Percentiles rank a stretch among this genome's conserved stretches.
Conservation (phyloP, 2,113 vertebrate genomes). For the Tetrax tetrax region DNA sequence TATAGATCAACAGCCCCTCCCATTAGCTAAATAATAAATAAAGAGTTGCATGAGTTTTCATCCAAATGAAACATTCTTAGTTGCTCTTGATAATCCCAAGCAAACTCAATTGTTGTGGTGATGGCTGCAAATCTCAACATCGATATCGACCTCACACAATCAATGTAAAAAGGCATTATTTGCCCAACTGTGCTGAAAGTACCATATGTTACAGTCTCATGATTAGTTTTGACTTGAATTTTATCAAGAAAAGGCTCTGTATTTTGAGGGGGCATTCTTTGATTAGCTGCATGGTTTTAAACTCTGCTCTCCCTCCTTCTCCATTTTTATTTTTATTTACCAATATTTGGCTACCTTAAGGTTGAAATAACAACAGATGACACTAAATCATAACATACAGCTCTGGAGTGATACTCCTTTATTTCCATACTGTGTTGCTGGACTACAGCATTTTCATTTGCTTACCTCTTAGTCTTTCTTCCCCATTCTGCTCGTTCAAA, state of each 20-base stretch:
- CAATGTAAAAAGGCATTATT: neutral
- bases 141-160: neutral
- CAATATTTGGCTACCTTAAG: neutral
- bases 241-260: neutral
- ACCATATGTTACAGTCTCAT: neutral
- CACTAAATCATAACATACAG: neutral
- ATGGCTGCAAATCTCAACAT: neutral
- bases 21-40: slow-evolving; percentile 17
- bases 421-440: neutral
- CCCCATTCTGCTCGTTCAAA: neutral
- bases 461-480: neutral
- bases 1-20: neutral
- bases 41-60: neutral
- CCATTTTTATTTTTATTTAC: neutral
- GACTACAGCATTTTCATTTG: neutral
- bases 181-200: neutral
- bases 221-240: neutral
- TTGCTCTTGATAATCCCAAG: neutral
- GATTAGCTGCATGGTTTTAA: neutral
- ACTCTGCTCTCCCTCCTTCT: neutral
- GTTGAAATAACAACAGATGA: neutral
- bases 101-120: neutral
- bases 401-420: neutral
- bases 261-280: neutral
- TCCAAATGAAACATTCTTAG: neutral